A percentile compares a stretch with the other conserved stretches of the same genome.
Conservation (phyloP, 2,113 vertebrate genomes). For the Anarrhichthys ocellatus region DNA sequence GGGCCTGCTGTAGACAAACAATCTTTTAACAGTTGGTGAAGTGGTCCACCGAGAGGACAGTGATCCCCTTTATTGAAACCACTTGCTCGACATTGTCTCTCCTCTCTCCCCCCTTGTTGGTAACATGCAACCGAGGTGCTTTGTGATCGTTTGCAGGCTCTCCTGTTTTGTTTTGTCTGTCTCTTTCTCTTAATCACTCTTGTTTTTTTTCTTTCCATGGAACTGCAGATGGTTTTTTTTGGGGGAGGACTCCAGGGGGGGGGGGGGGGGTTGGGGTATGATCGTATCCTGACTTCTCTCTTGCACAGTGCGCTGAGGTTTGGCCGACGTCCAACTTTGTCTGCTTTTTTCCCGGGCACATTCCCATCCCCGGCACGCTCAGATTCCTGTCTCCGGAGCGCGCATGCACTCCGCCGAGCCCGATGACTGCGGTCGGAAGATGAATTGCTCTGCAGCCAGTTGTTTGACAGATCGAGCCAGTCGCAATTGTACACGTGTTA, state of each 20-base stretch:
- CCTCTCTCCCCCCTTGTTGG: constrained; percentile 48
- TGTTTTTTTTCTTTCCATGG: constrained; percentile 38
- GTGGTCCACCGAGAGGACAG: constrained; percentile 74
- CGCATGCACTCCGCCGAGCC: constrained; percentile 62
- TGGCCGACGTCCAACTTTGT: constrained; percentile 81
- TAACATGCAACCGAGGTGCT: constrained; percentile 70
- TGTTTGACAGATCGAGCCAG: constrained; percentile 77
- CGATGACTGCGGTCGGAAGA: constrained; percentile 74
- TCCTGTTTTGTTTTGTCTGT: constrained; percentile 68
- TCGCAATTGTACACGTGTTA: constrained; percentile 66
- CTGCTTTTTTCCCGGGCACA: constrained; percentile 71
- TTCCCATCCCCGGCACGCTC: constrained; percentile 74
- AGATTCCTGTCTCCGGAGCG: constrained; percentile 69
- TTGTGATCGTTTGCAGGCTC: constrained; percentile 73
- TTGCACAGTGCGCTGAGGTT: constrained; percentile 57
- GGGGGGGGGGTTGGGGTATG: constrained; percentile 17
- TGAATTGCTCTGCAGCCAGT: constrained; percentile 73
- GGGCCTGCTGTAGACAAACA: constrained; percentile 72
- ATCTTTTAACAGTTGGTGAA: constrained; percentile 76
- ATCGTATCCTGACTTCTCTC: constrained; percentile 68
- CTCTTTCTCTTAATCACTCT: constrained; percentile 35
- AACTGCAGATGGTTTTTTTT: constrained; percentile 42
- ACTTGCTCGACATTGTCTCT: constrained; percentile 71
- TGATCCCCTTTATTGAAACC: constrained; percentile 80
- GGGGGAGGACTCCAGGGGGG: constrained; percentile 25